Conservation (phyloP, 2,888 invertebrate genomes). For the Hybos culiciformis region DNA sequence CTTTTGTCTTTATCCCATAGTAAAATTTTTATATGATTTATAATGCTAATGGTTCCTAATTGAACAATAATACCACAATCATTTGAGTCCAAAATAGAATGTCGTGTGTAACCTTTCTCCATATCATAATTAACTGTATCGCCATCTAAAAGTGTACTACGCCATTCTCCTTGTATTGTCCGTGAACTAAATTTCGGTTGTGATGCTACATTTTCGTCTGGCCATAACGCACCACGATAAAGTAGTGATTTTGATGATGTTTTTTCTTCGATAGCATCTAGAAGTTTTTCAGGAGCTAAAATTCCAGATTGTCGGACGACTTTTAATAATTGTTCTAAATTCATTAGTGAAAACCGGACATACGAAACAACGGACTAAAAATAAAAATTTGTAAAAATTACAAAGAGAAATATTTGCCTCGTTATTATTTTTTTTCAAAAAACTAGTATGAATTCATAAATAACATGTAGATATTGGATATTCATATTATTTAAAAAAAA, state of each 20-base stretch:
- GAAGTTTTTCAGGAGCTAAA: slow-evolving; percentile 74
- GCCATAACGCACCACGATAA: slow-evolving; percentile 69
- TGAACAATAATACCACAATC: slow-evolving; percentile 76
- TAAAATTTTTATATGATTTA: slow-evolving; percentile 85
- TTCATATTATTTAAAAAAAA: neutral
- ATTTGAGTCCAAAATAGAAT: slow-evolving; percentile 65
- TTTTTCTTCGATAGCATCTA: slow-evolving; percentile 87
- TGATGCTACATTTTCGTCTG: slow-evolving; percentile 87
- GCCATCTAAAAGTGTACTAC: slow-evolving; percentile 76
- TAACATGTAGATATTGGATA: neutral
- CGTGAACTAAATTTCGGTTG: slow-evolving; percentile 65
- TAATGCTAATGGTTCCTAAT: slow-evolving; percentile 69
- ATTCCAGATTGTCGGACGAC: slow-evolving; percentile 78
- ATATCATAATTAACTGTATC: slow-evolving; percentile 77
- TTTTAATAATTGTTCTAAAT: slow-evolving; percentile 71
- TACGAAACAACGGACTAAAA: slow-evolving; percentile 44
- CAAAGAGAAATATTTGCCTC: neutral
- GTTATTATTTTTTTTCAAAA: neutral
- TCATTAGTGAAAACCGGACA: slow-evolving; percentile 77
- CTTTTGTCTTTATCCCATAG: slow-evolving; percentile 90
- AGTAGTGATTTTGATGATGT: slow-evolving; percentile 67
- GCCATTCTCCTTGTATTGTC: slow-evolving; percentile 83
- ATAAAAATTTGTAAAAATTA: slow-evolving; percentile 11
- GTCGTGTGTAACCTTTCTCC: slow-evolving; percentile 84
- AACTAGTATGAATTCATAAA: too few relatives aligned